These are phyloP conservation scores for Crocuta crocuta DNA, from an alignment of 2,113 vertebrate genomes.

Conservation along the genomic window DNA sequence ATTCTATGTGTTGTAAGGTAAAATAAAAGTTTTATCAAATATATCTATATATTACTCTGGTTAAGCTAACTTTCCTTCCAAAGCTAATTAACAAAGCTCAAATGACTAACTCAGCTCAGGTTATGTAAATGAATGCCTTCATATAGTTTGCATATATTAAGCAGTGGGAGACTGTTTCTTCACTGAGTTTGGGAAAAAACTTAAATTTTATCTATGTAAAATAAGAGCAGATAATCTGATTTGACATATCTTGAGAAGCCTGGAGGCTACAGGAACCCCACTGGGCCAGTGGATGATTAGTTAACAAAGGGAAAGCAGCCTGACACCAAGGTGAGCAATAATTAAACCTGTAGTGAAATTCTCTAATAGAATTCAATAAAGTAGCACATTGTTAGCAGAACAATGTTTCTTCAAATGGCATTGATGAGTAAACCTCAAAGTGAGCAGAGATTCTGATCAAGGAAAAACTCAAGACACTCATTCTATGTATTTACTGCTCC, in stretches of 20 bases:
- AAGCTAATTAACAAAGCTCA: background rate
- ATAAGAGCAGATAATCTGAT: conserved; percentile 80
- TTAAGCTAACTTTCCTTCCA: conserved; percentile 18
- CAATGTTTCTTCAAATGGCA: conserved; percentile 37
- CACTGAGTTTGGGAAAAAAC: conserved; percentile 64
- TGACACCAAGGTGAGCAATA: conserved; percentile 70
- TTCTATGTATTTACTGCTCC: background rate
- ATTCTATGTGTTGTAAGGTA: background rate
- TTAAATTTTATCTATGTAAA: conserved; percentile 74
- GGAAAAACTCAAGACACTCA: conserved; percentile 23
- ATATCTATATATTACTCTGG: background rate
- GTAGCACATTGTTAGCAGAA: conserved; percentile 52
- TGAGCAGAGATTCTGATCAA: conserved; percentile 17
- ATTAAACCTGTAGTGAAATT: conserved; percentile 80
- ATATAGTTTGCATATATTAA: conserved; percentile 57
- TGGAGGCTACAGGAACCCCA: conserved; percentile 69
- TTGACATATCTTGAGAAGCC: conserved; percentile 73
- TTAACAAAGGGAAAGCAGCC: conserved; percentile 81
- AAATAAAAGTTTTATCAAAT: conserved; percentile 34
- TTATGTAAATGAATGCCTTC: background rate
- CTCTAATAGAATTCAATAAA: conserved; percentile 66
- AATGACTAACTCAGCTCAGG: conserved; percentile 1
- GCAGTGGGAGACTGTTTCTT: conserved; percentile 59
- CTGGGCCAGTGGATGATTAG: conserved; percentile 76
- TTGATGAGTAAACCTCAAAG: conserved; percentile 51